phyloP scores from a whole-genome alignment of 2,113 vertebrate genomes.

The Calypte anna region DNA sequence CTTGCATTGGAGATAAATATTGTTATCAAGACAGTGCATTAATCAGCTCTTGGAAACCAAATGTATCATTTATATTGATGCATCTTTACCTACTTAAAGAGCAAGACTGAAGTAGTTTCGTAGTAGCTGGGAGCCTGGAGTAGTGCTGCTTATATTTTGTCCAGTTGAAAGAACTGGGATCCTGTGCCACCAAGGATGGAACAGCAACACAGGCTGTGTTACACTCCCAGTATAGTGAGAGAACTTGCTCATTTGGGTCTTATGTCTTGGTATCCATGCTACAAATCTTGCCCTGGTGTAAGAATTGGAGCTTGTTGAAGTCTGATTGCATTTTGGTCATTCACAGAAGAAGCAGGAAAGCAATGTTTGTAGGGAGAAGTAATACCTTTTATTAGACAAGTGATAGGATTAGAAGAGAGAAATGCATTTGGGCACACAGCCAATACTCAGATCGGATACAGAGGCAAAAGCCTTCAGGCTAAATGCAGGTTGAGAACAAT shows the following conservation, averaged over 20 bases:
- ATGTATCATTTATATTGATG: not conserved
- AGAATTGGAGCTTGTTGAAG: not conserved
- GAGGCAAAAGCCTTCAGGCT: not conserved
- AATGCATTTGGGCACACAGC: not conserved
- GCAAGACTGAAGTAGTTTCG: not conserved
- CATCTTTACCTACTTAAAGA: not conserved
- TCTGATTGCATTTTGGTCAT: not conserved
- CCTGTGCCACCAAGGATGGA: not conserved
- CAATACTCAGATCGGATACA: not conserved
- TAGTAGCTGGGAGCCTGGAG: not conserved
- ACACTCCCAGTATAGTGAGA: not conserved
- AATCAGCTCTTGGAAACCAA: not conserved
- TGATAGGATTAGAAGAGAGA: constrained; percentile 29
- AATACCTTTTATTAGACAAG: constrained; percentile 23
- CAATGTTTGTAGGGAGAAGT: constrained; percentile 1
- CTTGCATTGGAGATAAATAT: not conserved
- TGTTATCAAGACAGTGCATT: not conserved
- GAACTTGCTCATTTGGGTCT: not conserved
- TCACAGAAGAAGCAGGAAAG: not conserved
- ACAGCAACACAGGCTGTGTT: not conserved
- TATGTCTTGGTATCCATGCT: not conserved
- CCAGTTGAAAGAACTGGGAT: not conserved
- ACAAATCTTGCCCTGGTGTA: not conserved
- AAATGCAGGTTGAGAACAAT: not conserved
- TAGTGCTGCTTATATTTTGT: not conserved